Conservation (phyloP, 1,140 invertebrate species). For the Antheraea pernyi region DNA sequence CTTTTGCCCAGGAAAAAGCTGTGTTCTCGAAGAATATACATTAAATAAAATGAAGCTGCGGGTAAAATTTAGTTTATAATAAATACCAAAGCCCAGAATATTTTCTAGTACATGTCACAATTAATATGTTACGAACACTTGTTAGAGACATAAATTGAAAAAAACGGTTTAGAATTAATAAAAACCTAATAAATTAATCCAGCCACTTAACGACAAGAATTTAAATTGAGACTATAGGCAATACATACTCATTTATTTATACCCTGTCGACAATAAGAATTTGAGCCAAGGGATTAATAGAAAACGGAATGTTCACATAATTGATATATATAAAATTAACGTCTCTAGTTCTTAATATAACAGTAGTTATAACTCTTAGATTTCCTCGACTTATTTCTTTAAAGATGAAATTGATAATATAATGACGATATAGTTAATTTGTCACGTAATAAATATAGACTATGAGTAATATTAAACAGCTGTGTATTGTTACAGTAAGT, state of each 20-base stretch:
- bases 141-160: neutral
- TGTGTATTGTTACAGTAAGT: neutral
- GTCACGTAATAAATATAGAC: too few species aligned
- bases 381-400: too few species aligned
- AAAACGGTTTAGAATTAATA: neutral
- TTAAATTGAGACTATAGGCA: neutral
- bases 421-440: neutral
- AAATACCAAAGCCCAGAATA: too few species aligned
- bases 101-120: too few species aligned
- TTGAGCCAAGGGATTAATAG: constrained; percentile 11
- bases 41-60: too few species aligned
- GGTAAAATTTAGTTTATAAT: too few species aligned
- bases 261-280: constrained; percentile 7
- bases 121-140: neutral
- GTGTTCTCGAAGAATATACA: too few species aligned
- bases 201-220: neutral
- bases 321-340: constrained; percentile 7
- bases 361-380: too few species aligned
- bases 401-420: neutral
- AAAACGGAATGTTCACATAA: constrained; percentile 3
- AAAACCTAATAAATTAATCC: neutral
- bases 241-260: constrained; percentile 8
- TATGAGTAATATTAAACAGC: too few species aligned
- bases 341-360: neutral
- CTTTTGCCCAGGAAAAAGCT: too few species aligned